Base-by-base conservation (phyloP, 2,888 invertebrate species). In the Pterobdella sp. region DNA sequence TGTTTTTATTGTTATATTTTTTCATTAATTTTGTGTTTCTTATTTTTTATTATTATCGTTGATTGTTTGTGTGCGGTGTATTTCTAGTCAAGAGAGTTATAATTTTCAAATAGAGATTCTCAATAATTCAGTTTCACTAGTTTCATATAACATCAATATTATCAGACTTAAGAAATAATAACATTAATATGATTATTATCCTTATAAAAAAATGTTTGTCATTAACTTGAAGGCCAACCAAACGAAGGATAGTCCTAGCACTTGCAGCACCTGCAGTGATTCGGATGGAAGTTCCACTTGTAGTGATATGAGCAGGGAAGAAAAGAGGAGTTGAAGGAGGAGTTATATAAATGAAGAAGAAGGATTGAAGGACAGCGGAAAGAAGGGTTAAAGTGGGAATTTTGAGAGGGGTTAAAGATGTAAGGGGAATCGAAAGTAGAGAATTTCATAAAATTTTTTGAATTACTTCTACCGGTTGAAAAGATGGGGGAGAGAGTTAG, bases 281-380 rank as follows among this genome's bases (percentile, higher is more conserved):
- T 56, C 60, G 18, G 60, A 56, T 26, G 60, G n/a, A 26, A 56
- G 60, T 56, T 56, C 60, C n/a, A 56, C n/a, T 56, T 22, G 60
- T 3, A 56, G n/a, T 56, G 60, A n/a, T n/a, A n/a, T n/a, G n/a
- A n/a, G n/a, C n/a, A n/a, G n/a, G n/a, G n/a, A n/a, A n/a, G n/a
- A n/a, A n/a, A n/a, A n/a, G n/a, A 56, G 60, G 18, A 26, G 18
- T 7, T n/a, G 14, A 56, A 56, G 60, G 60, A 56, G 60, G 60
- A 14, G 49, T 14, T 14, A 22, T 14, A 42, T 7, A 22, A 42
- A 22, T 42, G 49, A 42, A 42, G 49, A 56, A 22, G 60, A 56
- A 56, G 60, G 60, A 56, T 4, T 56, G 60, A 56, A 14, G n/a
- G 26, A 3, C n/a, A n/a, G n/a, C 26, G 60, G n/a, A 56, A 26